Conservation (phyloP, 2,888 invertebrate species). For the Lacanobia oleracea region DNA sequence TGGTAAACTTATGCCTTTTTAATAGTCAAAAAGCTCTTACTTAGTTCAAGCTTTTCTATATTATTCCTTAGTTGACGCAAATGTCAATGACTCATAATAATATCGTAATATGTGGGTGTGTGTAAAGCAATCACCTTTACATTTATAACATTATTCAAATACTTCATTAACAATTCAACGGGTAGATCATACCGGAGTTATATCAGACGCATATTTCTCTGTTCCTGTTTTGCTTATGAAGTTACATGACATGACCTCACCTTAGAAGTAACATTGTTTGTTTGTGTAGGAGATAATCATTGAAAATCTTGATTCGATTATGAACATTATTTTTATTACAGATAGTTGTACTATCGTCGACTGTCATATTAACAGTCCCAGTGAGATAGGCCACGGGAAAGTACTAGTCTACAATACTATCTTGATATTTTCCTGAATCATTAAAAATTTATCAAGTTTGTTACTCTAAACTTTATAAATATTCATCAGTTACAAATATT, state of each 20-base stretch:
- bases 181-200: neutral
- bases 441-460: slow-evolving; percentile 11
- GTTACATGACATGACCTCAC: too few relatives aligned
- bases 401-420: neutral
- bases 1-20: too few relatives aligned
- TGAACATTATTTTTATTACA: neutral
- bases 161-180: slow-evolving; percentile 13
- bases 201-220: neutral
- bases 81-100: neutral
- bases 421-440: neutral
- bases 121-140: slow-evolving; percentile 5
- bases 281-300: neutral
- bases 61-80: neutral
- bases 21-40: too few relatives aligned
- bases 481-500: slow-evolving; percentile 47
- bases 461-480: slow-evolving; percentile 33
- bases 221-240: neutral
- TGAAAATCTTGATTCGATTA: neutral
- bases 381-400: neutral
- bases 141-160: slow-evolving; percentile 35
- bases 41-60: neutral
- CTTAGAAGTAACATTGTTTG: neutral
- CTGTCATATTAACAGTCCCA: neutral
- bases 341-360: neutral
- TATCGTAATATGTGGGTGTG: neutral